phyloP scores from a whole-genome alignment of 30 jellyfish, hydroid and myxozoan species.

The Aurelia coerulea region DNA sequence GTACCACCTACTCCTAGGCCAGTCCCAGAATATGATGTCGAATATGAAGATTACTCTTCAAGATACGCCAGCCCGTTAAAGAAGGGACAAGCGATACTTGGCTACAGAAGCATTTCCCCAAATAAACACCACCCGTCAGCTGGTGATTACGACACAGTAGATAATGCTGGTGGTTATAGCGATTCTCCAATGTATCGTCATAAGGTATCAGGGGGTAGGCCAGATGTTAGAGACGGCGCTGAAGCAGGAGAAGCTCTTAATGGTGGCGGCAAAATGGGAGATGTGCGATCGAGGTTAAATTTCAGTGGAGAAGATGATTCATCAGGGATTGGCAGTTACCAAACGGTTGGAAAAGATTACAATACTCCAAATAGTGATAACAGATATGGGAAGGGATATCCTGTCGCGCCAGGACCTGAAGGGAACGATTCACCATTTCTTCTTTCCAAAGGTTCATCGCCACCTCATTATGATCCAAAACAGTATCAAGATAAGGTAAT shows the following conservation, averaged over 20 bases:
- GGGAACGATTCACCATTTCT: conserved; percentile 53
- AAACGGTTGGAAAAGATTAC: conserved; percentile 41
- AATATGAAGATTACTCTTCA: conserved; percentile 61
- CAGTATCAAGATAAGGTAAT: conserved; percentile 82
- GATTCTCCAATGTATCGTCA: conserved; percentile 24
- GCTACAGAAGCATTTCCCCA: conserved; percentile 85
- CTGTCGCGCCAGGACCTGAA: conserved; percentile 2
- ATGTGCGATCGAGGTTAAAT: conserved; percentile 25
- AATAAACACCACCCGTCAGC: conserved; percentile 33
- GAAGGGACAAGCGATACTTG: conserved; percentile 63
- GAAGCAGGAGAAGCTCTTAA: conserved; percentile 51
- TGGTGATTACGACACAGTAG: conserved; percentile 46
- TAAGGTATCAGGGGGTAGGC: conserved; percentile 48
- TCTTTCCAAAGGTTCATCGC: neutral
- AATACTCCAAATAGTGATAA: conserved; percentile 26
- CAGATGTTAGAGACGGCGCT: conserved; percentile 73
- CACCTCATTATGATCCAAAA: conserved; percentile 81
- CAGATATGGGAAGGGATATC: conserved; percentile 27
- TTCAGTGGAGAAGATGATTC: conserved; percentile 44
- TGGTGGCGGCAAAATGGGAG: too few species aligned
- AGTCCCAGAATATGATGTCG: conserved; percentile 56
- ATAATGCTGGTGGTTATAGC: conserved; percentile 24
- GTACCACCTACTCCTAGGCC: conserved; percentile 44
- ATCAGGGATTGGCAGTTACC: conserved; percentile 17
- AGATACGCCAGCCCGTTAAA: conserved; percentile 59